A percentile compares a stretch with the other conserved stretches of the same genome.
Conservation (phyloP, 1,140 invertebrate genomes). For the Macrobrachium nipponense region DNA sequence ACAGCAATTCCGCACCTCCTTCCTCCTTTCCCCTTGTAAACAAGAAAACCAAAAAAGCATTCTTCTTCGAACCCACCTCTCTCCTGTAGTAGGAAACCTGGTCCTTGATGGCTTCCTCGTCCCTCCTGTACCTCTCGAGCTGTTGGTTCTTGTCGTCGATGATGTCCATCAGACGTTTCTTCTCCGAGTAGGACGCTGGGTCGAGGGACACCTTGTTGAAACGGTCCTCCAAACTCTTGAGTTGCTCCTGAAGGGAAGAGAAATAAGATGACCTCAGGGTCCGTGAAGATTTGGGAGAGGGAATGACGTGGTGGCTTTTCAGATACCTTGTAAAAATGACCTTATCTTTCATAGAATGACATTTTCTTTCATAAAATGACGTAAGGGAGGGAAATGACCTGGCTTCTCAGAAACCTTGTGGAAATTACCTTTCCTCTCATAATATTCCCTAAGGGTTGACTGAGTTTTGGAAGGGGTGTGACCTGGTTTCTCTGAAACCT, state of each 20-base stretch:
- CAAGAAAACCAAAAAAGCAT: neutral
- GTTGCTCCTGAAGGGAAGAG: constrained; percentile 70
- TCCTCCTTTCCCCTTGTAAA: neutral
- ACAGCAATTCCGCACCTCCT: no score
- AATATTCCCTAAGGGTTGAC: neutral
- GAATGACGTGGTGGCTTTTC: neutral
- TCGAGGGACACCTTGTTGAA: constrained; percentile 67
- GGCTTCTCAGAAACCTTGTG: no score
- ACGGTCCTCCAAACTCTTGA: constrained; percentile 68
- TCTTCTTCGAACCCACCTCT: constrained; percentile 69
- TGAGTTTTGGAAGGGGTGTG: neutral
- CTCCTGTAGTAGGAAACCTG: constrained; percentile 78
- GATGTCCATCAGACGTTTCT: constrained; percentile 76
- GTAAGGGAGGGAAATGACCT: neutral
- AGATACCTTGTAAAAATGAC: no score
- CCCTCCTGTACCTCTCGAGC: constrained; percentile 78
- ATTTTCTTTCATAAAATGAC: no score
- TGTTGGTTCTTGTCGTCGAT: constrained; percentile 82
- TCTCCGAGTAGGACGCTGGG: constrained; percentile 73
- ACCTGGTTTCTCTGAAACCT: no score
- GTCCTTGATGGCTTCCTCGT: constrained; percentile 78
- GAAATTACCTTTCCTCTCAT: no score
- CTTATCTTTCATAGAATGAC: no score
- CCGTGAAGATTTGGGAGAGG: neutral
- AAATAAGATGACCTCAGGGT: constrained; percentile 16